Conservation (phyloP, 2,797 vertebrate genomes). For the Macropodus opercularis region DNA sequence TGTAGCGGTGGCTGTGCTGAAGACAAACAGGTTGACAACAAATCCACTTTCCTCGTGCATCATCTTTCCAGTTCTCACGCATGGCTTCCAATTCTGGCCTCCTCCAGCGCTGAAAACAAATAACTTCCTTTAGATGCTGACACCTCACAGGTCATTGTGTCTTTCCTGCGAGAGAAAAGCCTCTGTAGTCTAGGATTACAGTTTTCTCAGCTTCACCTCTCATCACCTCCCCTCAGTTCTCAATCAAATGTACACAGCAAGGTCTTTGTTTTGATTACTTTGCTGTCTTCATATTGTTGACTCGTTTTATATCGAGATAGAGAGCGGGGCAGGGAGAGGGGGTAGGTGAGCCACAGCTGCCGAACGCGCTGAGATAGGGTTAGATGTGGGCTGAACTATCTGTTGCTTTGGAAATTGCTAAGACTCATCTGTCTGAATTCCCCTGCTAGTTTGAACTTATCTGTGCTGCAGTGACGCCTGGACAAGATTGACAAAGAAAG, state of each 20-base stretch:
- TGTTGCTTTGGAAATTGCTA: conserved; percentile 40
- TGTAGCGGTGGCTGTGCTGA: conserved; percentile 8
- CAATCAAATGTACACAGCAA: conserved; percentile 50
- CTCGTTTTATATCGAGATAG: conserved; percentile 52
- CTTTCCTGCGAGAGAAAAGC: conserved; percentile 32
- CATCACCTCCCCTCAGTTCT: conserved; percentile 37
- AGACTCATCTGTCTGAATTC: conserved; percentile 50
- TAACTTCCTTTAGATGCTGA: conserved; percentile 46
- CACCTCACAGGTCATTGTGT: conserved; percentile 42
- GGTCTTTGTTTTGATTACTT: conserved; percentile 61
- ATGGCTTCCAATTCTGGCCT: conserved; percentile 22
- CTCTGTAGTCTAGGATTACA: conserved; percentile 37
- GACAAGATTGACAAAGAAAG: conserved; percentile 49
- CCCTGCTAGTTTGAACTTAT: conserved; percentile 39
- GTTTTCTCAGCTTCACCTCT: conserved; percentile 46
- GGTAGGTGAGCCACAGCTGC: conserved; percentile 48
- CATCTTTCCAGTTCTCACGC: conserved; percentile 17
- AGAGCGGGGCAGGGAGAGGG: conserved; percentile 25
- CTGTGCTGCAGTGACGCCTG: conserved; percentile 26
- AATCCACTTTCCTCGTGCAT: background rate
- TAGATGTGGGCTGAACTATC: conserved; percentile 41
- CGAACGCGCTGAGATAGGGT: conserved; percentile 43
- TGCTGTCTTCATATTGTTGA: conserved; percentile 45
- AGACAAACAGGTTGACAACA: conserved; percentile 21
- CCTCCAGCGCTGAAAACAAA: conserved; percentile 51